Evolutionary conservation across 2,888 invertebrate genomes (phyloP).

Genomic region (Melanophora roralis): DNA sequence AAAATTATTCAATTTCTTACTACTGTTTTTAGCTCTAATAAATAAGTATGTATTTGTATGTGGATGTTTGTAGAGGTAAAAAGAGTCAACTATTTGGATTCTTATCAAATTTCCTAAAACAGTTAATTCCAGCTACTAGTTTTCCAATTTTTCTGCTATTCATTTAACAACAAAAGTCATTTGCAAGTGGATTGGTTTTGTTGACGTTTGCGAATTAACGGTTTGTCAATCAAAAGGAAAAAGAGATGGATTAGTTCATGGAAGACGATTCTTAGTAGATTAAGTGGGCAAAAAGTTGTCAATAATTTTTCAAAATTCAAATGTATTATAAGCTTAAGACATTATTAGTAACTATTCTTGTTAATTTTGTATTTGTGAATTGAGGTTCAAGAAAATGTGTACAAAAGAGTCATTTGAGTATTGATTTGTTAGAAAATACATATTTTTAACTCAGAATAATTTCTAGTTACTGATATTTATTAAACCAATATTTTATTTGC

Average conservation of each 20-base stretch:
- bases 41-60: not conserved
- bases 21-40: not conserved
- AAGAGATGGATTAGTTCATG: conserved; percentile 31
- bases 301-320: not conserved
- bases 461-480: too few relatives aligned
- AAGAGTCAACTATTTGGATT: not conserved
- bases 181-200: conserved; percentile 3
- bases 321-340: too few relatives aligned
- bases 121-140: conserved; percentile 56
- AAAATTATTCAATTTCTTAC: conserved; percentile 49
- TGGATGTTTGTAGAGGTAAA: not conserved
- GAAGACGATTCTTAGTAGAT: not conserved
- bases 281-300: not conserved
- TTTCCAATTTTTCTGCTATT: not conserved
- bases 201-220: conserved; percentile 19
- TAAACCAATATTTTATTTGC: too few relatives aligned
- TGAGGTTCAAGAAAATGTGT: too few relatives aligned
- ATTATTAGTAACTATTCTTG: too few relatives aligned
- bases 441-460: too few relatives aligned
- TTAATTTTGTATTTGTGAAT: too few relatives aligned
- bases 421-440: too few relatives aligned
- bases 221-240: not conserved
- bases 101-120: conserved; percentile 31
- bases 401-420: too few relatives aligned
- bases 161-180: not conserved